A percentile compares a stretch with the other conserved stretches of the same genome.
These are phyloP conservation scores for Catharus minimus DNA, from an alignment of 2,113 vertebrate genomes.

Conservation along the genomic window DNA sequence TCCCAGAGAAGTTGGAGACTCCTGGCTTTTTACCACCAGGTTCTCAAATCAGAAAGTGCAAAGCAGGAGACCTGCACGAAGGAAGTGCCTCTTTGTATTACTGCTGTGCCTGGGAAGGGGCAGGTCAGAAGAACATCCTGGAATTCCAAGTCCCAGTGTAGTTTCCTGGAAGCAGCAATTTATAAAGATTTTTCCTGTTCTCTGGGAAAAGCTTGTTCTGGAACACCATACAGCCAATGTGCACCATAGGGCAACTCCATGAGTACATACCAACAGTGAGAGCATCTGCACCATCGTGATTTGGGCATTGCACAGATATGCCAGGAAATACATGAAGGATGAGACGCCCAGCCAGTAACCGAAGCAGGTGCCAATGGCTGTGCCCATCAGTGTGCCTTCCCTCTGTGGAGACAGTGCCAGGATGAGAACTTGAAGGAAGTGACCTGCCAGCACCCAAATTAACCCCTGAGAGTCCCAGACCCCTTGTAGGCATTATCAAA, in stretches of 20 bases:
- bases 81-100: not conserved
- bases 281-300: slow-evolving; percentile 98
- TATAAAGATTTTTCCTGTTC: not conserved
- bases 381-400: slow-evolving; percentile 98
- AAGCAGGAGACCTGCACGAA: not conserved
- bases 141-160: not conserved
- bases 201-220: not conserved
- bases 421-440: not conserved
- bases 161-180: not conserved
- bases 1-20: not conserved
- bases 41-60: not conserved
- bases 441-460: not conserved
- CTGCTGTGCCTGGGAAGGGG: accelerated
- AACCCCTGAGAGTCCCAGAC: not conserved
- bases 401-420: slow-evolving; percentile 76
- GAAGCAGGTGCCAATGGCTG: slow-evolving; percentile 97
- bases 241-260: not conserved
- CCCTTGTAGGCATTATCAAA: not conserved
- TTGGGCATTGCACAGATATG: slow-evolving; percentile 94
- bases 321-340: slow-evolving; percentile 94
- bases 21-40: not conserved
- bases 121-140: not conserved
- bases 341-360: slow-evolving; percentile 97
- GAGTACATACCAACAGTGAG: slow-evolving; percentile 85
- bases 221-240: not conserved